Percentiles rank a stretch among this genome's conserved stretches.
Conservation (phyloP, 2,113 vertebrate genomes). For the Cavia aperea region DNA sequence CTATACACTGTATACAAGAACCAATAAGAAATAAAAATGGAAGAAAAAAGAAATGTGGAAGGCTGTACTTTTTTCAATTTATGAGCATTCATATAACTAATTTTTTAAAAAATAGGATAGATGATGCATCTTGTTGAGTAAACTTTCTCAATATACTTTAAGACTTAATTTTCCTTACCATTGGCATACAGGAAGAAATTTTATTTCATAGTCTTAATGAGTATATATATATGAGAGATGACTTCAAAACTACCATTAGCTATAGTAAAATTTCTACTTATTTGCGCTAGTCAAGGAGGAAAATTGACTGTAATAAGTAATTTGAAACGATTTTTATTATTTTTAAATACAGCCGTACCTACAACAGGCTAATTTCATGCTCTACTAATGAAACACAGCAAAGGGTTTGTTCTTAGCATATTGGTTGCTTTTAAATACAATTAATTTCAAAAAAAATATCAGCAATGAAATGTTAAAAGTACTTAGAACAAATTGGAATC, state of each 20-base stretch:
- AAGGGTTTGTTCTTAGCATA: conserved; percentile 18
- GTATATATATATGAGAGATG: not conserved
- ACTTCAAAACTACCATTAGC: conserved; percentile 6
- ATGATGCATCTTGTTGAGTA: not conserved
- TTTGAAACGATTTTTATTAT: conserved; percentile 39
- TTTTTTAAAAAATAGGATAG: conserved; percentile 13
- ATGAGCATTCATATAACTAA: not conserved
- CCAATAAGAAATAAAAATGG: not conserved
- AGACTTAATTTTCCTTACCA: not conserved
- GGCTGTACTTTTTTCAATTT: not conserved
- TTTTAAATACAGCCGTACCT: not conserved
- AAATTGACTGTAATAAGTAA: conserved; percentile 10
- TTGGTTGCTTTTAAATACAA: conserved; percentile 20
- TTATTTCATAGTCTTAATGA: conserved; percentile 3
- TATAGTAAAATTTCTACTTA: not conserved
- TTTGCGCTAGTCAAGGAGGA: not conserved
- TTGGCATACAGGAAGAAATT: not conserved
- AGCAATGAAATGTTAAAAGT: not conserved
- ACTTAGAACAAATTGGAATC: not conserved
- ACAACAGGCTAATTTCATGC: not conserved
- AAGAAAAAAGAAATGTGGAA: not conserved
- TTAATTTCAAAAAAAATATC: conserved; percentile 5
- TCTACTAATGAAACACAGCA: not conserved
- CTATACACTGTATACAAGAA: not conserved
- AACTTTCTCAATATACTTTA: not conserved